phyloP scores from a whole-genome alignment of 2,888 invertebrate genomes.

The Drosophila cyrtoloma region DNA sequence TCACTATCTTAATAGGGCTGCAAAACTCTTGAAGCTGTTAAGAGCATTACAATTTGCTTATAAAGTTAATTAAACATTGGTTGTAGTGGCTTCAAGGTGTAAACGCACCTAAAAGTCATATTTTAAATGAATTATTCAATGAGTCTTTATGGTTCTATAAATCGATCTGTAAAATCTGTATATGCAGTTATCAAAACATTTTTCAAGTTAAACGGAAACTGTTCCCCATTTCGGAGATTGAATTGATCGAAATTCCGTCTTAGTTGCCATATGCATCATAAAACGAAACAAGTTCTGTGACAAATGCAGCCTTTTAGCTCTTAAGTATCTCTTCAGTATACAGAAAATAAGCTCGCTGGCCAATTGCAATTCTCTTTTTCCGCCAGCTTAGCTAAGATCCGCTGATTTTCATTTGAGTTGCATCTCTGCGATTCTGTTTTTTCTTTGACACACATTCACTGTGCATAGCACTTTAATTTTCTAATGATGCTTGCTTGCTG shows the following conservation, averaged over 20 bases:
- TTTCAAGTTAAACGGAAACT: not conserved
- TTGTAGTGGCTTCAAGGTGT: not conserved
- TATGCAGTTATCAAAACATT: not conserved
- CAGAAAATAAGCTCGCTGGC: not conserved
- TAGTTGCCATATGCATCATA: not conserved
- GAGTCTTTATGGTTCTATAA: not conserved
- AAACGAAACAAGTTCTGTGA: not conserved
- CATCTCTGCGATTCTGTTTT: not conserved
- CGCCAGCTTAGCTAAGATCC: not conserved
- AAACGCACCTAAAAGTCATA: not conserved
- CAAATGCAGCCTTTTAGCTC: not conserved
- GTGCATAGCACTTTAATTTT: conserved; percentile 4
- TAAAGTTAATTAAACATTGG: not conserved
- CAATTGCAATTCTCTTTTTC: not conserved
- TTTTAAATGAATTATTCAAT: not conserved
- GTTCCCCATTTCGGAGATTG: not conserved
- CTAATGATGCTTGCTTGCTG: conserved; percentile 19
- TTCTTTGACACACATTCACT: not conserved
- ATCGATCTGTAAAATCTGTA: not conserved
- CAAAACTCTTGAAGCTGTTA: not conserved
- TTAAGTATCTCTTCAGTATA: not conserved
- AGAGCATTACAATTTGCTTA: not conserved
- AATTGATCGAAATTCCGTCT: not conserved
- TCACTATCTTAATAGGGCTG: not conserved
- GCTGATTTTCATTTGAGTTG: not conserved